phyloP scores from a whole-genome alignment of 2,888 invertebrate genomes.

The Athalia rosae region DNA sequence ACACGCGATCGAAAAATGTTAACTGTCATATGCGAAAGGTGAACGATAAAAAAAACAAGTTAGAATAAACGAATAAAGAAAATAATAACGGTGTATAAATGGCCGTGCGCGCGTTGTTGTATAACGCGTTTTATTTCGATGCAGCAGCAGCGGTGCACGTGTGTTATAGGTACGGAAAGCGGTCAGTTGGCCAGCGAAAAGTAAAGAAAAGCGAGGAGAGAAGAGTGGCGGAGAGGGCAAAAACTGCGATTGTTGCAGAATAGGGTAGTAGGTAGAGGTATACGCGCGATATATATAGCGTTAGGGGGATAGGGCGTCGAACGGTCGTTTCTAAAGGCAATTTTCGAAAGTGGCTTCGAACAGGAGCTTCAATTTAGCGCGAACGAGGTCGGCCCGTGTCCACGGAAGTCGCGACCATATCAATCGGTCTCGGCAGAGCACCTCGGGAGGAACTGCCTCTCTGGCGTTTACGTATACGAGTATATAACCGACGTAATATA shows the following conservation, averaged over 20 bases:
- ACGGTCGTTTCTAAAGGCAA: conserved; percentile 29
- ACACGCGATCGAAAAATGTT: no score
- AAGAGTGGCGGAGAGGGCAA: not conserved
- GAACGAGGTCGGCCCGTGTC: conserved; percentile 24
- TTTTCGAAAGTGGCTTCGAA: conserved; percentile 36
- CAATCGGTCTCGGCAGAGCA: conserved; percentile 36
- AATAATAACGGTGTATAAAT: no score
- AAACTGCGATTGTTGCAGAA: not conserved
- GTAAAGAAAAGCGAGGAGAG: no score
- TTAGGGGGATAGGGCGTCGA: not conserved
- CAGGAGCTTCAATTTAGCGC: conserved; percentile 26
- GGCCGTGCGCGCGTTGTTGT: no score
- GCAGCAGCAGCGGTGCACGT: no score
- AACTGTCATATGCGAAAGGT: no score
- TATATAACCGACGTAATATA: no score
- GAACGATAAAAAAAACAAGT: no score
- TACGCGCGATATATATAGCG: not conserved
- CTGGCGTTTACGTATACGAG: conserved; percentile 22
- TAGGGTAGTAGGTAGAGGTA: not conserved
- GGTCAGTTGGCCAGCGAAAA: no score
- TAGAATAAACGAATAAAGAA: no score
- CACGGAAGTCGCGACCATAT: conserved; percentile 36
- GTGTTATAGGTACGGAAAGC: no score
- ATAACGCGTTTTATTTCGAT: no score
- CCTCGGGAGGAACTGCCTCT: not conserved